Evolutionary conservation across 2,113 vertebrate genomes (phyloP).

Genomic region (Xiphophorus maculatus): DNA sequence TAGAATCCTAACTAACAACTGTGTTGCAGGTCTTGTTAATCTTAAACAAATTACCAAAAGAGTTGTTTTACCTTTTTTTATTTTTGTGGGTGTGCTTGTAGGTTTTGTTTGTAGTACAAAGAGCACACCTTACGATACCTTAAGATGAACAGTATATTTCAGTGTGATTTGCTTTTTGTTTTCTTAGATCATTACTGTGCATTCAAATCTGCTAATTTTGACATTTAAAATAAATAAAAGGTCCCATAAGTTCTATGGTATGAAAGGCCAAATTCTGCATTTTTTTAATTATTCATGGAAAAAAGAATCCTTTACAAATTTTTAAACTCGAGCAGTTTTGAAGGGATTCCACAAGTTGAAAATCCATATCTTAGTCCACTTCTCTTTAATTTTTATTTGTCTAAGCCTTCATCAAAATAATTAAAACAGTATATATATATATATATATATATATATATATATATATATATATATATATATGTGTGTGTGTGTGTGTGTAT

Average conservation of each 20-base stretch:
- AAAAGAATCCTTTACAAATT: background rate
- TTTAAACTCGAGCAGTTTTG: background rate
- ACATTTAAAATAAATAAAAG: no score
- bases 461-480: no score
- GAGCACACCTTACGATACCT: background rate
- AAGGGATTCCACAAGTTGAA: background rate
- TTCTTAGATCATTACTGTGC: no score
- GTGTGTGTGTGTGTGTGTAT: no score
- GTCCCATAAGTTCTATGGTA: no score
- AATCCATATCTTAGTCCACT: background rate
- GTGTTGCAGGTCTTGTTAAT: constrained; percentile 57
- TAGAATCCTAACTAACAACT: constrained; percentile 47
- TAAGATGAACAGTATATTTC: background rate
- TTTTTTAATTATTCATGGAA: no score
- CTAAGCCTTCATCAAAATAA: background rate
- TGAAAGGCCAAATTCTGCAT: no score
- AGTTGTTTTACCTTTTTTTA: background rate
- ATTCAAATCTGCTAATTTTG: no score
- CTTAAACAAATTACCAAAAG: constrained; percentile 24
- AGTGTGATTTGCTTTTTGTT: no score
- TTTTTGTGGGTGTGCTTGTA: background rate
- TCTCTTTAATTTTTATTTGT: background rate
- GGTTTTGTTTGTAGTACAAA: background rate
- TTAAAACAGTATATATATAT: background rate
- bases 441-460: no score